phyloP scores from a whole-genome alignment of 2,113 vertebrate species.

The Hydrolagus affinis region DNA sequence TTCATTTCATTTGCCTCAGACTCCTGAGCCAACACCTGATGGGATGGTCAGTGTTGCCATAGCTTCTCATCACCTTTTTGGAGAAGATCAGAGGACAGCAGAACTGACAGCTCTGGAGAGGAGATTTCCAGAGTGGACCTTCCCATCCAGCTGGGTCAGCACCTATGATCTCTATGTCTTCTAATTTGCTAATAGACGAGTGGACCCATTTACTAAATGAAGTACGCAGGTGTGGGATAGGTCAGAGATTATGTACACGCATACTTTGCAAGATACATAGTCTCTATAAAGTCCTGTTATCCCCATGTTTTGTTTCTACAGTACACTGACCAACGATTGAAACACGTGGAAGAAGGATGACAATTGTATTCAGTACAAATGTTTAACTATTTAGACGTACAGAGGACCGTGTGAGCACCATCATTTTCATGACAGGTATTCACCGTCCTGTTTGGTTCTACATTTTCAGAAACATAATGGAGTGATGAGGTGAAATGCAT shows the following conservation, averaged over 20 bases:
- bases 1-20: slow-evolving; percentile 41
- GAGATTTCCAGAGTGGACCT: slow-evolving; percentile 76
- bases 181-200: slow-evolving; percentile 35
- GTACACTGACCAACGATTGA: no score
- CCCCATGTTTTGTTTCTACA: no score
- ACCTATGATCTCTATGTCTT: slow-evolving; percentile 77
- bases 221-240: neutral
- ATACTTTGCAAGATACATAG: neutral
- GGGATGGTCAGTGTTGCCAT: slow-evolving; percentile 74
- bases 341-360: no score
- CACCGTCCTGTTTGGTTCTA: no score
- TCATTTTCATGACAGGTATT: no score
- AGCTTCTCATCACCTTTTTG: slow-evolving; percentile 81
- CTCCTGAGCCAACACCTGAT: slow-evolving; percentile 47
- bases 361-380: no score
- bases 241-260: neutral
- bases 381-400: no score
- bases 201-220: neutral
- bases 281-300: no score
- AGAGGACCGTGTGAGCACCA: no score
- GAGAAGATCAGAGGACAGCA: slow-evolving; percentile 68
- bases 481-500: no score
- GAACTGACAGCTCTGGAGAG: slow-evolving; percentile 58
- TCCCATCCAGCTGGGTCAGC: slow-evolving; percentile 85
- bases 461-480: no score